Evolutionary conservation across 2,888 invertebrate genomes (phyloP).

Genomic region (Eledona agricola): DNA sequence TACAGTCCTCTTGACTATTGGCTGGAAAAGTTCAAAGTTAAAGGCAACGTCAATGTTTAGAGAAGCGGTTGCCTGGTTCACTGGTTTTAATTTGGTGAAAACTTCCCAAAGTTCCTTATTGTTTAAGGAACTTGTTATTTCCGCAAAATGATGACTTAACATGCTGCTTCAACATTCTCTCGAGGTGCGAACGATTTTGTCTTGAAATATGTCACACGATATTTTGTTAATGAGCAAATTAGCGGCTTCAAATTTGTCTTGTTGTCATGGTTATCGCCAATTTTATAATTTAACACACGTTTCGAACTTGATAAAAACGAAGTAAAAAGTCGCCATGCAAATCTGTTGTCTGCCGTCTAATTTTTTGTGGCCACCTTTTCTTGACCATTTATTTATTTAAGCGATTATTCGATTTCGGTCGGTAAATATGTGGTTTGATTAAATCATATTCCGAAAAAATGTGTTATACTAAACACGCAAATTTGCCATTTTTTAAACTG

Average conservation of each 20-base stretch:
- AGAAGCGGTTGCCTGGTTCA: slow-evolving; percentile 24
- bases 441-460: too few relatives aligned
- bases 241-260: too few relatives aligned
- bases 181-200: not conserved
- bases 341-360: too few relatives aligned
- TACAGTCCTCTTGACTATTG: slow-evolving; percentile 37
- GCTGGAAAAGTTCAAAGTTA: slow-evolving; percentile 28
- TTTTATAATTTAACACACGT: too few relatives aligned
- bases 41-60: slow-evolving; percentile 1
- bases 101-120: slow-evolving; percentile 40
- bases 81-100: slow-evolving; percentile 27
- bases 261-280: too few relatives aligned
- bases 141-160: slow-evolving; percentile 44
- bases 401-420: too few relatives aligned
- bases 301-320: not conserved
- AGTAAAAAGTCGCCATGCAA: not conserved
- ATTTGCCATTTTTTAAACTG: not conserved
- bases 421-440: too few relatives aligned
- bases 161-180: slow-evolving; percentile 35
- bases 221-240: too few relatives aligned
- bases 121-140: slow-evolving; percentile 41
- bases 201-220: slow-evolving; percentile 3
- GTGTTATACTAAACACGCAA: slow-evolving; percentile 1
- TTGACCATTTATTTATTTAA: too few relatives aligned
- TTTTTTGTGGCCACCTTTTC: too few relatives aligned